phyloP scores from a whole-genome alignment of 2,797 vertebrate species.

The Champsocephalus esox region DNA sequence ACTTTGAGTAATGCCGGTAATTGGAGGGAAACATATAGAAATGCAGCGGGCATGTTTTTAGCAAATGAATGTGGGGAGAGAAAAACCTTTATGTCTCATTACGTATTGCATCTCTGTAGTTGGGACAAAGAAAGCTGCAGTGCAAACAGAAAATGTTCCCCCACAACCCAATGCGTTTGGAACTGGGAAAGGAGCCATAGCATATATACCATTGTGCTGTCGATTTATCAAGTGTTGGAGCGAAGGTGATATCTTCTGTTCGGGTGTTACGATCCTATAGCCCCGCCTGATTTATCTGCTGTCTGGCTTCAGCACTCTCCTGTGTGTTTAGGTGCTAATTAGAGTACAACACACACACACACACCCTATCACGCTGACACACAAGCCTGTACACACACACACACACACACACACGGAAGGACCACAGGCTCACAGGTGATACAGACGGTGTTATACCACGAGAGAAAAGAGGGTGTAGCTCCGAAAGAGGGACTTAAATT shows the following conservation, averaged over 20 bases:
- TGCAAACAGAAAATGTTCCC: conserved; percentile 65
- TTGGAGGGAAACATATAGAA: conserved; percentile 80
- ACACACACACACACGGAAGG: conserved; percentile 14
- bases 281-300: conserved; percentile 82
- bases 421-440: conserved; percentile 61
- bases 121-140: conserved; percentile 69
- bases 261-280: conserved; percentile 74
- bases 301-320: conserved; percentile 78
- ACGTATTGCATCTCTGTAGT: conserved; percentile 66
- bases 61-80: conserved; percentile 69
- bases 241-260: conserved; percentile 68
- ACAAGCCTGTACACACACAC: conserved; percentile 16
- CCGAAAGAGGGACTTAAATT: conserved; percentile 80
- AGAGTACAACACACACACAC: conserved; percentile 66
- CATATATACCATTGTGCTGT: conserved; percentile 41
- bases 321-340: conserved; percentile 85
- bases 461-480: conserved; percentile 76
- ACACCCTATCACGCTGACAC: background rate
- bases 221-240: conserved; percentile 76
- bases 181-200: conserved; percentile 45
- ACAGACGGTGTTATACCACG: conserved; percentile 79
- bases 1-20: conserved; percentile 85
- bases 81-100: conserved; percentile 64
- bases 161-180: conserved; percentile 40
- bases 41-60: conserved; percentile 74